Conservation (phyloP, 2,113 vertebrate species). For the Paracanthobrama guichenoti region DNA sequence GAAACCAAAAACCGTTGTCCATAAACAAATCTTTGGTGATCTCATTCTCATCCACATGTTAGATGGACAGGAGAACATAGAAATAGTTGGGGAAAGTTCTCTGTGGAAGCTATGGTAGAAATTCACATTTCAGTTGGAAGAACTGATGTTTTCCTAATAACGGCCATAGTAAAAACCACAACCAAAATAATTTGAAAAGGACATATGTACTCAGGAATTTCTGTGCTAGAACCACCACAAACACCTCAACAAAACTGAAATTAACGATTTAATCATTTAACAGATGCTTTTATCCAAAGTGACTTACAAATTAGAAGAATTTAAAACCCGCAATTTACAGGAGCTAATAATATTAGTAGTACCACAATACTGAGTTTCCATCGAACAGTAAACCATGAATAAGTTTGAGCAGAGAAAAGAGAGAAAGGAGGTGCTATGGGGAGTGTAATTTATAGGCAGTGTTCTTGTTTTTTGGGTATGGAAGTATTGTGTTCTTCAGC, state of each 20-base stretch:
- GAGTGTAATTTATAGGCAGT: neutral
- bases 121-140: neutral
- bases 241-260: neutral
- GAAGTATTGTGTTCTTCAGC: neutral
- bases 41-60: conserved; percentile 13
- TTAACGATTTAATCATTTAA: neutral
- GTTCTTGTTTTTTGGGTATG: neutral
- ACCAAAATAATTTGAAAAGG: neutral
- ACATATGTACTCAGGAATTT: neutral
- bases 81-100: neutral
- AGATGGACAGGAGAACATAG: conserved; percentile 26
- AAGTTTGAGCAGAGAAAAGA: neutral
- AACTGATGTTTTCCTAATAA: neutral
- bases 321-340: neutral
- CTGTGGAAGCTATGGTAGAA: neutral
- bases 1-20: conserved; percentile 52
- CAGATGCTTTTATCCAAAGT: neutral
- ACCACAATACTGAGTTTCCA: neutral
- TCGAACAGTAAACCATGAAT: neutral
- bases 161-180: neutral
- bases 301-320: neutral
- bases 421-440: neutral
- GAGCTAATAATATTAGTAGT: neutral
- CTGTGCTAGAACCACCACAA: neutral
- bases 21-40: conserved; percentile 36